phyloP scores from a whole-genome alignment of 2,888 invertebrate species.

The Spicauda simplicius region DNA sequence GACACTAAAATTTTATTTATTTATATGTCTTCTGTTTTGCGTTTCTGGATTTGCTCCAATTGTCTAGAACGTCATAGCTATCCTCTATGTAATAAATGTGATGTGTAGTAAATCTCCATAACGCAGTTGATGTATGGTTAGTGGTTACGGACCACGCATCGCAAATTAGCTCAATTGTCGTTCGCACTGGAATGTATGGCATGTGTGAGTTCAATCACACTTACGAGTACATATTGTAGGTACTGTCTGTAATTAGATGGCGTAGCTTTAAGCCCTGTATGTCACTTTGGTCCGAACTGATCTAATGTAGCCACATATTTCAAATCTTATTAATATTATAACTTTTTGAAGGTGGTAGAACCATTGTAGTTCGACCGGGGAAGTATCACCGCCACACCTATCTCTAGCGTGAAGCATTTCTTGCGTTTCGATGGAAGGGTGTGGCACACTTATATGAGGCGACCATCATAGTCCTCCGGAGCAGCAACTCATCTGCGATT shows the following conservation, averaged over 20 bases:
- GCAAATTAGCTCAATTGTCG: slow-evolving; percentile 20
- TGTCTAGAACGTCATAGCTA: slow-evolving; percentile 11
- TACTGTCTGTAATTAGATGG: too few relatives aligned
- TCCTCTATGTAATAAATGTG: slow-evolving; percentile 14
- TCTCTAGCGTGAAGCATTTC: too few relatives aligned
- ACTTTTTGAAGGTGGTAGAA: too few relatives aligned
- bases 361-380: too few relatives aligned
- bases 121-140: not conserved
- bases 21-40: slow-evolving; percentile 4
- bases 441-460: too few relatives aligned
- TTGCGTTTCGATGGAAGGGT: too few relatives aligned
- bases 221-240: not conserved
- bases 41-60: slow-evolving; percentile 33
- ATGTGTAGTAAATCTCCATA: slow-evolving; percentile 9
- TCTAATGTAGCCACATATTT: too few relatives aligned
- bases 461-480: too few relatives aligned
- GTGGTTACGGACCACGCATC: slow-evolving; percentile 11
- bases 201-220: not conserved
- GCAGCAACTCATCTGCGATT: too few relatives aligned
- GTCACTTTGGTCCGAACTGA: too few relatives aligned
- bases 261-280: not conserved
- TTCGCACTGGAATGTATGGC: slow-evolving; percentile 12
- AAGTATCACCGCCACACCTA: too few relatives aligned
- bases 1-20: not conserved
- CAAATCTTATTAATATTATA: too few relatives aligned